Evolutionary conservation across 2,888 invertebrate species (phyloP).

Genomic region (Antitype chi): DNA sequence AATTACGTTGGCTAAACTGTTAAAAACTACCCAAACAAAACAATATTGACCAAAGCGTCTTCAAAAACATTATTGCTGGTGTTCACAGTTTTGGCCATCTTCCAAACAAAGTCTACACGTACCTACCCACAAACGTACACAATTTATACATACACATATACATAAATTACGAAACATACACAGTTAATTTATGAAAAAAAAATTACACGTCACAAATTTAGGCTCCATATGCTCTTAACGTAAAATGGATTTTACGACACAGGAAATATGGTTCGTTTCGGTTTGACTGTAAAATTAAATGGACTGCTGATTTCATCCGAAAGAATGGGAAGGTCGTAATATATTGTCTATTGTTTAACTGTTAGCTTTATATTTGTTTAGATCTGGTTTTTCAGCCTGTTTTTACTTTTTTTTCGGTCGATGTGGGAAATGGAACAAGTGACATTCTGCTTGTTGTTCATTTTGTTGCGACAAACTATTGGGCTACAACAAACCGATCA

Average conservation of each 20-base stretch:
- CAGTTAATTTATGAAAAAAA: constrained; percentile 53
- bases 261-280: constrained; percentile 50
- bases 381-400: constrained; percentile 36
- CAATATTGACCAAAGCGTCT: constrained; percentile 5
- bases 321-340: constrained; percentile 48
- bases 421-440: constrained; percentile 8
- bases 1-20: neutral
- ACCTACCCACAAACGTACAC: constrained; percentile 16
- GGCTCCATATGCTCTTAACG: constrained; percentile 36
- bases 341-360: constrained; percentile 58
- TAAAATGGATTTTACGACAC: constrained; percentile 44
- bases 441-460: neutral
- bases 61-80: constrained; percentile 10
- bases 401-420: constrained; percentile 8
- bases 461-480: neutral
- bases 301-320: constrained; percentile 45
- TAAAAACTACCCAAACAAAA: neutral
- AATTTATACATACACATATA: constrained; percentile 16
- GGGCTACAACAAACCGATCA: neutral
- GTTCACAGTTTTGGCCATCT: constrained; percentile 27
- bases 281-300: constrained; percentile 50
- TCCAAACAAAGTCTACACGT: constrained; percentile 25
- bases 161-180: constrained; percentile 10
- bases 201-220: constrained; percentile 31
- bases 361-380: constrained; percentile 51